Conservation (phyloP, 2,113 vertebrate species). For the Anguilla japonica region DNA sequence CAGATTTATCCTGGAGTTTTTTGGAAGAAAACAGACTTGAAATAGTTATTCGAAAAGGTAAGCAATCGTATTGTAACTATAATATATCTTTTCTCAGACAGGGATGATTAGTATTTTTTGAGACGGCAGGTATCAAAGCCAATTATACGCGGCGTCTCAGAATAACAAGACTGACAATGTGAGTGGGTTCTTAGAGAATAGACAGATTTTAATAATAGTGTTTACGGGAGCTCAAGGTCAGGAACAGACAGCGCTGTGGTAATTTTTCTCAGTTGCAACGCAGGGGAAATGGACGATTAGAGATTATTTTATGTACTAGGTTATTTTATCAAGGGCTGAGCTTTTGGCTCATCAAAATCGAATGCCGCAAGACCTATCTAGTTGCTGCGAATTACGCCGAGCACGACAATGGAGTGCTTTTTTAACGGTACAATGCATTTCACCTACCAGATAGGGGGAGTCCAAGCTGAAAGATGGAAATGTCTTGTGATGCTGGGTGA, state of each 20-base stretch:
- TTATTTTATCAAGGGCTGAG: constrained; percentile 84
- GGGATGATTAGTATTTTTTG: constrained; percentile 38
- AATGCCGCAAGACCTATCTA: constrained; percentile 92
- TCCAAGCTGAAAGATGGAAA: constrained; percentile 80
- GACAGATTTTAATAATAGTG: constrained; percentile 80
- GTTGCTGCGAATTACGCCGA: constrained; percentile 84
- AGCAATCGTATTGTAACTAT: constrained; percentile 72
- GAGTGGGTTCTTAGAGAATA: constrained; percentile 64
- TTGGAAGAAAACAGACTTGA: constrained; percentile 74
- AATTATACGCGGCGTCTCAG: constrained; percentile 67
- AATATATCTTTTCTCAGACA: constrained; percentile 42
- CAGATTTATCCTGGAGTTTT: constrained; percentile 84
- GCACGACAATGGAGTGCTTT: constrained; percentile 89
- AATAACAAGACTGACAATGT: constrained; percentile 72
- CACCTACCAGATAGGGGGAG: constrained; percentile 94
- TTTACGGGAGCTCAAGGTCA: constrained; percentile 93
- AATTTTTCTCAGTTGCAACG: constrained; percentile 68
- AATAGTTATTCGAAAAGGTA: constrained; percentile 87
- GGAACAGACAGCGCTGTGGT: constrained; percentile 78
- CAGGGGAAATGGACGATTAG: constrained; percentile 79
- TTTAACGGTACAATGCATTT: constrained; percentile 93
- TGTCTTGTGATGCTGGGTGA: constrained; percentile 84
- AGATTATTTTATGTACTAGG: constrained; percentile 81
- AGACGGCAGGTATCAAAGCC: constrained; percentile 70
- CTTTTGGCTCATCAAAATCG: constrained; percentile 86